Evolutionary conservation across 2,888 invertebrate genomes (phyloP).

Genomic region (Apocheima hispidaria): DNA sequence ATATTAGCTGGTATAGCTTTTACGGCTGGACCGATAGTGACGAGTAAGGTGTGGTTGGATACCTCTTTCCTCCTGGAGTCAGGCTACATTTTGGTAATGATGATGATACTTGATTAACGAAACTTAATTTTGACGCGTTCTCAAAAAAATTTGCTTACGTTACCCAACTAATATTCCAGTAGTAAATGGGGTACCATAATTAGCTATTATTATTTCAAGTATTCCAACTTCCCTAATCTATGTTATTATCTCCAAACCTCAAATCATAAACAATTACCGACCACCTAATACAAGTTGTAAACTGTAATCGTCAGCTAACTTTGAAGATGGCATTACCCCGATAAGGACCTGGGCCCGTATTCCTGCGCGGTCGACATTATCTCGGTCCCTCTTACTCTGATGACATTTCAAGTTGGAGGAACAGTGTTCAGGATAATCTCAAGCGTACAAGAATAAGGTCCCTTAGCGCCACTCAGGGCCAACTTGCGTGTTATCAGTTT

Average conservation of each 20-base stretch:
- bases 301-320: conserved; percentile 27
- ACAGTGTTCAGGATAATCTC: neutral
- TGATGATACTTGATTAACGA: too few species aligned
- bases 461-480: conserved; percentile 13
- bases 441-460: neutral
- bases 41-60: too few species aligned
- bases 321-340: conserved; percentile 38
- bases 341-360: conserved; percentile 28
- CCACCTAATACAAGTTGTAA: conserved; percentile 28
- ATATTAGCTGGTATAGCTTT: too few species aligned
- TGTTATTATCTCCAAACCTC: conserved; percentile 17
- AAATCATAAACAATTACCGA: conserved; percentile 36
- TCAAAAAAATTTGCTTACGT: too few species aligned
- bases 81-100: too few species aligned
- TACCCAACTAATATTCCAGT: neutral
- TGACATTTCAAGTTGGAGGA: neutral
- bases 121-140: too few species aligned
- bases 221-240: conserved; percentile 14
- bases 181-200: neutral
- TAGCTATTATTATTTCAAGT: conserved; percentile 4
- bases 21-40: too few species aligned
- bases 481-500: conserved; percentile 40
- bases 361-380: conserved; percentile 2
- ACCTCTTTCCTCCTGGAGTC: too few species aligned
- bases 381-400: neutral